Evolutionary conservation across 2,113 vertebrate species (phyloP), one percentile per base, ranked within the genome.

Genomic region (Ibidorhyncha struthersii): DNA sequence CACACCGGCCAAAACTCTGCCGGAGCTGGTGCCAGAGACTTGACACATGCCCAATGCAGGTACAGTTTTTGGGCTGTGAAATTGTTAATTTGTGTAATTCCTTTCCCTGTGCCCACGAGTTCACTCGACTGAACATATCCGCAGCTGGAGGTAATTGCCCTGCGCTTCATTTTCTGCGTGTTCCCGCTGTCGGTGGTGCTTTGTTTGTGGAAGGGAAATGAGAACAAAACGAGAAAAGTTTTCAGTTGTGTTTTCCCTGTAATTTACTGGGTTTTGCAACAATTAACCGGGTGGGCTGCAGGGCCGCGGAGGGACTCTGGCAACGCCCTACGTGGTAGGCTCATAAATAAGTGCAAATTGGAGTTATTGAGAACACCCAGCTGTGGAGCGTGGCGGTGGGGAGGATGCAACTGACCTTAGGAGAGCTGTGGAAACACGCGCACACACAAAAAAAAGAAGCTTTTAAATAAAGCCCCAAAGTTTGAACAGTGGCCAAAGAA

Each of bases 31-130:
- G 45, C 45, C 20, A 2, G 55, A 21, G 19, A 23, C n/a, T 59
- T 0, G 5, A 25, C 20, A 13, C 1, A 2, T 50, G n/a, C 45
- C n/a, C n/a, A 4, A 2, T 1, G 12, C 36, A 2, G 13, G 47
- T 40, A 3, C 2, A 1, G 17, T 6, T 23, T 17, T 66, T 1
- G 32, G 49, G 49, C 32, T 4, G 8, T 22, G 78, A 22, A 66
- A 23, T n/a, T 25, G 36, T 2, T 4, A 20, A 32, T 69, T 58
- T 56, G 40, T 6, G 19, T 67, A 67, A 56, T 12, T 34, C 20
- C 6, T 23, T 36, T 43, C 40, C 63, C 9, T 4, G 19, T 18
- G 11, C 78, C 25, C 6, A 4, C 1, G 5, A 6, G 7, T 45
- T 56, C 26, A 0, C 40, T 30, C 11, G 4, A 2, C 32, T 5